Base-by-base conservation (phyloP, 2,113 vertebrate genomes). In the Rhinogobius similis region DNA sequence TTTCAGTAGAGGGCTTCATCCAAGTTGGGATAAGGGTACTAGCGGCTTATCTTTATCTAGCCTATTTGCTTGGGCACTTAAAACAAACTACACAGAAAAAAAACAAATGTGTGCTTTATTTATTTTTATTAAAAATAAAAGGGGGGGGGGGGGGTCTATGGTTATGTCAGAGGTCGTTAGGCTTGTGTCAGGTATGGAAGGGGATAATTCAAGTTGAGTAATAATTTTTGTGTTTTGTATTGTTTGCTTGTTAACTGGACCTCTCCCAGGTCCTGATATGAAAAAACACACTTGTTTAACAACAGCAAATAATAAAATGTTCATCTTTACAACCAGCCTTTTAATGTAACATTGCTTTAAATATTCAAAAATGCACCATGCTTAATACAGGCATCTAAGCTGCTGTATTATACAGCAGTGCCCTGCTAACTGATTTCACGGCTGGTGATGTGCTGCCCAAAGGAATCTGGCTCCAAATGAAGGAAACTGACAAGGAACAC, bases 361-460 rank as follows among this genome's bases (percentile, higher is more conserved):
- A 32, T 24, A 46, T 59, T 52, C 55, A 69, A 27, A 72, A 41
- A 70, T 58, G 26, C 46, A 21, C 38, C 1, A 39, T 11, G 24
- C 46, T 61, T 61, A 70, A 65, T 38, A 59, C 23, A 52, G 72
- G 24, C 67, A 24, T 50, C 59, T 76, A 48, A 58, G 73, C 74
- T 58, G 53, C 72, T 71, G 76, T 77, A 44, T 66, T 70, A 26
- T 21, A 26, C 69, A 67, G 62, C 68, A 69, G 63, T 39, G 36
- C 69, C 74, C 70, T 5, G n/a, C 68, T 79, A 65, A 81, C 84
- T 78, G 66, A 65, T 81, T 86, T 82, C 71, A 76, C 41, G 50
- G 77, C 68, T 71, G 68, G 70, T 72, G 73, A 72, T 72, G 65
- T 72, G 68, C 64, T 11, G 50, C 72, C 68, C 52, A 64, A 65